Evolutionary conservation across 1,140 invertebrate species (phyloP).

Genomic region (Amphibalanus amphitrite): DNA sequence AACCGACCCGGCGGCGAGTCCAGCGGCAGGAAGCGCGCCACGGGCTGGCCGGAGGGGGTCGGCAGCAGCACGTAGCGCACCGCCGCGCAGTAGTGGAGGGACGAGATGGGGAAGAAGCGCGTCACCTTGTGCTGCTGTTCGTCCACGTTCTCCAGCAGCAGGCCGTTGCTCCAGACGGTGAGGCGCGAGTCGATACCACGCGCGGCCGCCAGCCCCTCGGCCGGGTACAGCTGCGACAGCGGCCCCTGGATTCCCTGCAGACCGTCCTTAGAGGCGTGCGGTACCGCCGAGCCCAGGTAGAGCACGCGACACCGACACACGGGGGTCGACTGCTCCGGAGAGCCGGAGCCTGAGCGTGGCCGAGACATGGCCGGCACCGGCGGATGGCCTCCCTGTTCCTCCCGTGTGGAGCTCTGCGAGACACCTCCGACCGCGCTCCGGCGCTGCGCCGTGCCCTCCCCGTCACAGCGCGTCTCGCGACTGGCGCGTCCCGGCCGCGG

Average conservation of each 20-base stretch:
- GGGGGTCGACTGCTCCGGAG: conserved; percentile 40
- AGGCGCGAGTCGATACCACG: conserved; percentile 93
- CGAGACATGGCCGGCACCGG: background rate
- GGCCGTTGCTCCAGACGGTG: conserved; percentile 90
- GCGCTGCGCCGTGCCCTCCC: too few species aligned
- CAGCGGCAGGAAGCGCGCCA: conserved; percentile 79
- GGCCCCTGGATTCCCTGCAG: conserved; percentile 97
- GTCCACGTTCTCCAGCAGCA: conserved; percentile 89
- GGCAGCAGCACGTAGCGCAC: conserved; percentile 58
- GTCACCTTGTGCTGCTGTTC: conserved; percentile 87
- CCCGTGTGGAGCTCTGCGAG: too few species aligned
- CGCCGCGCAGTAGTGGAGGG: conserved; percentile 92
- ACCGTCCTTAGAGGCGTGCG: conserved; percentile 93
- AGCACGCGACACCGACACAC: conserved; percentile 93
- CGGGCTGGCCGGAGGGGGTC: conserved; percentile 27
- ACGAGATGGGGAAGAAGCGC: conserved; percentile 91
- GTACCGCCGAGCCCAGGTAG: conserved; percentile 92
- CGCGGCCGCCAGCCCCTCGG: conserved; percentile 47
- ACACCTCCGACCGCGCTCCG: too few species aligned
- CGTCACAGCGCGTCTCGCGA: too few species aligned
- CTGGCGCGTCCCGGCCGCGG: too few species aligned
- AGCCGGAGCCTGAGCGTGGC: background rate
- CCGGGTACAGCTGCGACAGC: conserved; percentile 80
- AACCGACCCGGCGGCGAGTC: conserved; percentile 86
- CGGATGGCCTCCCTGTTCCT: too few species aligned